Evolutionary conservation across 92 coral and sea anemone species (phyloP).

Genomic region (Porites lobata): DNA sequence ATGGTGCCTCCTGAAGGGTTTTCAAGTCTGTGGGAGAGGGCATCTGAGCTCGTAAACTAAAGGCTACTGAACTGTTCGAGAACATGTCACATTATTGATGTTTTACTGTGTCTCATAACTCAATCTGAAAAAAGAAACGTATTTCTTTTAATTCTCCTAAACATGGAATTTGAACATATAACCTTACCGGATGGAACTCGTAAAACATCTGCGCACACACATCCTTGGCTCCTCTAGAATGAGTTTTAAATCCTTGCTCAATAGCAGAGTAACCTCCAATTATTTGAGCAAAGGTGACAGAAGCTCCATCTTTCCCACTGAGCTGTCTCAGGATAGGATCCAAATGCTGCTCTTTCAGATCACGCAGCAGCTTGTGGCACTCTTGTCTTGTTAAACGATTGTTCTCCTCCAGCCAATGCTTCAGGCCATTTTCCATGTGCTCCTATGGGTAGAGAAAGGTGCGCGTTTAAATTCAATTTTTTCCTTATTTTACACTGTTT

Average conservation of each 20-base stretch:
- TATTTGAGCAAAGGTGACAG: constrained; percentile 67
- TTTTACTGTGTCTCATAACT: too few species aligned
- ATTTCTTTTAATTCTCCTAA: too few species aligned
- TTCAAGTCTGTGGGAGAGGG: too few species aligned
- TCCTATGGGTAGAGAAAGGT: neutral
- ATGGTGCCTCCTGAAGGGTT: too few species aligned
- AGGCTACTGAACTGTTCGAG: too few species aligned
- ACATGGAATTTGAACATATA: neutral
- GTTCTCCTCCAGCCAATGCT: constrained; percentile 47
- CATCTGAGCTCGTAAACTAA: too few species aligned
- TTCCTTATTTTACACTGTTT: too few species aligned
- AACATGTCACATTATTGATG: too few species aligned
- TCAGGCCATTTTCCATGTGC: constrained; percentile 14
- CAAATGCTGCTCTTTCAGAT: constrained; percentile 53
- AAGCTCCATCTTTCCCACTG: constrained; percentile 60
- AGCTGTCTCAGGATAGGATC: constrained; percentile 66
- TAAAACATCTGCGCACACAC: constrained; percentile 73
- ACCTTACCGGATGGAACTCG: constrained; percentile 78
- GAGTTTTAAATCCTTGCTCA: constrained; percentile 56
- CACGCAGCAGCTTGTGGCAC: constrained; percentile 49
- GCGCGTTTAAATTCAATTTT: too few species aligned
- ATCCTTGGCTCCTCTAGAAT: constrained; percentile 73
- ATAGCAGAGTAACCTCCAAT: constrained; percentile 64
- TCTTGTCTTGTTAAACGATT: constrained; percentile 55
- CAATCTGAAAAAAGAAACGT: too few species aligned